A percentile compares a stretch with the other conserved stretches of the same genome.
Evolutionary conservation across 2,113 vertebrate genomes (phyloP).

Genomic region (Elgaria multicarinata): DNA sequence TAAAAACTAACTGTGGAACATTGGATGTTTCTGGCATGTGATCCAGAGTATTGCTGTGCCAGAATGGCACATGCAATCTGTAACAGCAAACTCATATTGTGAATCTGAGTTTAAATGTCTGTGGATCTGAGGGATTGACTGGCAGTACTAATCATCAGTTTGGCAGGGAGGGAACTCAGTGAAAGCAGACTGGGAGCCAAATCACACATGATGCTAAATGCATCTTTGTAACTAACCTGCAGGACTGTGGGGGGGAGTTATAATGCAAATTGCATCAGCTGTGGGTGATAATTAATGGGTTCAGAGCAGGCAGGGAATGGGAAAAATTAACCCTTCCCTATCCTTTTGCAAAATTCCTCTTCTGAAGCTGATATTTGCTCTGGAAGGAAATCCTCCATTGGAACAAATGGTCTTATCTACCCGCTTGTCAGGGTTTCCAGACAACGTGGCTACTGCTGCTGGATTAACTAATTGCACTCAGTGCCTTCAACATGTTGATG

Average conservation of each 20-base stretch:
- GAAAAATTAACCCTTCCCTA: too few species aligned
- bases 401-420: not conserved
- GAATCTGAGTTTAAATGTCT: not conserved
- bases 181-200: not conserved
- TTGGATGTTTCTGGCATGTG: not conserved
- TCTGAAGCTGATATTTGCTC: too few species aligned
- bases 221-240: not conserved
- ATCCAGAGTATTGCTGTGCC: not conserved
- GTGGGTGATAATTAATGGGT: too few species aligned
- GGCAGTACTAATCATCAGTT: not conserved
- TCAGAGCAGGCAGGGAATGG: too few species aligned
- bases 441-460: too few species aligned
- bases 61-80: not conserved
- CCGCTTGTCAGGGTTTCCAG: not conserved
- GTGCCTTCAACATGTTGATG: too few species aligned
- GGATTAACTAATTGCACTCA: too few species aligned
- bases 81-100: not conserved
- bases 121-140: not conserved
- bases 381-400: too few species aligned
- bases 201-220: not conserved
- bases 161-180: not conserved
- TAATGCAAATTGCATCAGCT: not conserved
- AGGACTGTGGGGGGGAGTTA: too few species aligned
- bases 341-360: too few species aligned
- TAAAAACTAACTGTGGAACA: not conserved